phyloP scores from a whole-genome alignment of 2,113 vertebrate species.

The Castor canadensis region DNA sequence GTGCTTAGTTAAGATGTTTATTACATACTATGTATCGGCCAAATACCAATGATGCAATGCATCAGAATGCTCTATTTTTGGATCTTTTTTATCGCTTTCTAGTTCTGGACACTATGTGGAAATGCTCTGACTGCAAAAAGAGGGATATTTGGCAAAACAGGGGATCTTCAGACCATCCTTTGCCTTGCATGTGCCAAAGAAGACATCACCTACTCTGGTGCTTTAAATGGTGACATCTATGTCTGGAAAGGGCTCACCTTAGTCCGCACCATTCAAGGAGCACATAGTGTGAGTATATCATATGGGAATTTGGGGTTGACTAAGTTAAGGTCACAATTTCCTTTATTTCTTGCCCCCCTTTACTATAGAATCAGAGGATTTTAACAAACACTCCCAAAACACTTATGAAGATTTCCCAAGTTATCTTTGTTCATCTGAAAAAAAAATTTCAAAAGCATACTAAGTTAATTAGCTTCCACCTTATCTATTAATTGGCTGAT shows the following conservation, averaged over 20 bases:
- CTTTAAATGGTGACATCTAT: conserved; percentile 97
- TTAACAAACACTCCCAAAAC: not conserved
- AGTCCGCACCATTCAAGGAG: conserved; percentile 93
- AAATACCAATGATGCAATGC: not conserved
- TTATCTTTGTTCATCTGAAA: not conserved
- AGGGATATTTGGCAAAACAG: conserved; percentile 96
- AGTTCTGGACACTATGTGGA: conserved; percentile 98
- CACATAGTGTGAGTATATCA: conserved; percentile 92
- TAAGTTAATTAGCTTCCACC: not conserved
- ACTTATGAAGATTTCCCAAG: not conserved
- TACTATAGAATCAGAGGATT: not conserved
- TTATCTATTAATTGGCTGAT: not conserved
- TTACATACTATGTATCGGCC: not conserved
- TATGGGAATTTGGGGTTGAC: not conserved
- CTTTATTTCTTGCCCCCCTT: not conserved
- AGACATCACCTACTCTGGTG: conserved; percentile 95
- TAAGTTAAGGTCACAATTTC: not conserved
- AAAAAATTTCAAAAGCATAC: conserved; percentile 5
- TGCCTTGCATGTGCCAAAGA: conserved; percentile 95
- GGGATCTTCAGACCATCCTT: conserved; percentile 98
- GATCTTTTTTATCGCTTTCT: conserved; percentile 43
- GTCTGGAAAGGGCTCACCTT: conserved; percentile 95
- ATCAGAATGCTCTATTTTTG: not conserved
- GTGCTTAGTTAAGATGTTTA: not conserved
- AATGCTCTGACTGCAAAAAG: conserved; percentile 95